phyloP scores from a whole-genome alignment of 1,140 invertebrate species.

The Heliconius melpomene region DNA sequence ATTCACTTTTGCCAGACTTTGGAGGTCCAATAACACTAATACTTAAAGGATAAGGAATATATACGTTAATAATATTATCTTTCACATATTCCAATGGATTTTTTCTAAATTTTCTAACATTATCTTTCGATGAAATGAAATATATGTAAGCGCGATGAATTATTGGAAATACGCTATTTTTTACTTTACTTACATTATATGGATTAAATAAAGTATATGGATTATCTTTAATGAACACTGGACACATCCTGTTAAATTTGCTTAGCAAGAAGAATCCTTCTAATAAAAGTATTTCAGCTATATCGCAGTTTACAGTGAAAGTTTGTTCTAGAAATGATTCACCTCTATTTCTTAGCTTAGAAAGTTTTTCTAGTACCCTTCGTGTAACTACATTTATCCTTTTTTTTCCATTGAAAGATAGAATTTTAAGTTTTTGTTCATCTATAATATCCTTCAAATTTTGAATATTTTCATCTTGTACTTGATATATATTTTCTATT shows the following conservation, averaged over 20 bases:
- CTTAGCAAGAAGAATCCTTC: slow-evolving; percentile 82
- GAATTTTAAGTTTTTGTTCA: slow-evolving; percentile 74
- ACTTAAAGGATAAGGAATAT: slow-evolving; percentile 83
- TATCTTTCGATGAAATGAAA: slow-evolving; percentile 78
- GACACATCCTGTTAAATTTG: slow-evolving; percentile 82
- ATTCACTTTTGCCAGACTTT: slow-evolving; percentile 91
- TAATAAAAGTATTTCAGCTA: slow-evolving; percentile 79
- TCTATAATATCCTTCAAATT: slow-evolving; percentile 58
- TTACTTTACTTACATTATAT: slow-evolving; percentile 71
- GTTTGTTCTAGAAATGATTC: slow-evolving; percentile 81
- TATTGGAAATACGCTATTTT: slow-evolving; percentile 76
- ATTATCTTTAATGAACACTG: slow-evolving; percentile 80
- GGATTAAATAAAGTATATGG: slow-evolving; percentile 73
- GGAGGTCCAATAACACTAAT: slow-evolving; percentile 91
- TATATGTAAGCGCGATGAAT: slow-evolving; percentile 82
- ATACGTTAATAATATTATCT: slow-evolving; percentile 57
- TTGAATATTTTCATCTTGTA: slow-evolving; percentile 69
- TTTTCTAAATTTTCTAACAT: slow-evolving; percentile 74
- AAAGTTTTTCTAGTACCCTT: slow-evolving; percentile 55
- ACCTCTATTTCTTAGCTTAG: slow-evolving; percentile 68
- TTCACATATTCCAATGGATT: slow-evolving; percentile 81
- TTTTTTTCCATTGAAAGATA: slow-evolving; percentile 66
- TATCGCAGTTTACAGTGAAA: slow-evolving; percentile 75
- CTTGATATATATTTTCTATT: slow-evolving; percentile 72
- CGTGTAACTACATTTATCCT: slow-evolving; percentile 62